These are phyloP conservation scores for Seladonia tumulorum DNA, from an alignment of 2,888 invertebrate species.

Conservation along the genomic window DNA sequence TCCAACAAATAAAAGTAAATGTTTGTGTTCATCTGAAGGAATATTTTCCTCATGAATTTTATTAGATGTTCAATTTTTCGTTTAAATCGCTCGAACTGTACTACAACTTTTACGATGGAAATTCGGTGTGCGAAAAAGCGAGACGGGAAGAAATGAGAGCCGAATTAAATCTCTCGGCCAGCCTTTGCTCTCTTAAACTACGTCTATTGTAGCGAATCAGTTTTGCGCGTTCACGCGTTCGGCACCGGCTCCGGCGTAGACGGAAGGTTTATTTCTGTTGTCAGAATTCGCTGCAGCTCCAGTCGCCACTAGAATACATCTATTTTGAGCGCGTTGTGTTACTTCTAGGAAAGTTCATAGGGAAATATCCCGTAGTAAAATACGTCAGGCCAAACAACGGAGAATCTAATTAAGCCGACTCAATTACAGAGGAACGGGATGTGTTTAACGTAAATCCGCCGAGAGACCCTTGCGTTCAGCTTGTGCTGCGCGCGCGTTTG, in stretches of 20 bases:
- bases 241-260: conserved; percentile 14
- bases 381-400: neutral
- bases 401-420: conserved; percentile 28
- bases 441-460: conserved; percentile 21
- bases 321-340: conserved; percentile 53
- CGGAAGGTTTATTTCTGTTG: conserved; percentile 58
- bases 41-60: no score
- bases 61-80: neutral
- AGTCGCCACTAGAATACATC: conserved; percentile 40
- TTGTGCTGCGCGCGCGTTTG: neutral
- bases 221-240: conserved; percentile 35
- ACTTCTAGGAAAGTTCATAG: conserved; percentile 52
- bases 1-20: neutral
- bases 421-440: conserved; percentile 30
- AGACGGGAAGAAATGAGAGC: neutral
- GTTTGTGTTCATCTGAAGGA: no score
- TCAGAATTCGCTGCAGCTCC: conserved; percentile 46
- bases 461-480: neutral
- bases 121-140: neutral
- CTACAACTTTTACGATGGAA: neutral
- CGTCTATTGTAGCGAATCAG: conserved; percentile 3
- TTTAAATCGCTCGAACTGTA: neutral
- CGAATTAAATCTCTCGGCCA: neutral
- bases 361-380: conserved; percentile 25
- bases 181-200: neutral